Base-by-base conservation (phyloP, 2,888 invertebrate genomes). In the Tenthredo distinguenda region DNA sequence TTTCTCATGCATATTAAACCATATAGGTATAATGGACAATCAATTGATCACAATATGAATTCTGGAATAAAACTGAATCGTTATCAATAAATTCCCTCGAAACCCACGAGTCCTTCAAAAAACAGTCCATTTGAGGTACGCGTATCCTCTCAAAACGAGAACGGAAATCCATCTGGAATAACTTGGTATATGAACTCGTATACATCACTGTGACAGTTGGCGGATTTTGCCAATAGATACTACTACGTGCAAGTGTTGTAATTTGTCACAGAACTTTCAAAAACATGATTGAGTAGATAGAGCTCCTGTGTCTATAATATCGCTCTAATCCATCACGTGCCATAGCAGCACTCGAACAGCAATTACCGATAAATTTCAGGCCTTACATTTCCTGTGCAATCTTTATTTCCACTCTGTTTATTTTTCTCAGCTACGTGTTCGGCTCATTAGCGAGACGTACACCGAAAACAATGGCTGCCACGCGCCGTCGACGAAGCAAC, bases 401-500 rank as follows among this genome's bases (percentile, higher is more conserved):
- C 62, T 62, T 58, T 21, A 62, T 62, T 81, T 81, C 58, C 62
- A 40, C 81, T 62, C n/a, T 62, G 62, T 81, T 37, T 58, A 62
- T 62, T 81, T 81, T n/a, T 40, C 62, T 81, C 37, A 62, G 47
- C 55, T 62, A 37, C 40, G 40, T 34, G 79, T 62, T 62, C 21
- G 81, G 58, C 58, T 81, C 58, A 81, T 81, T 81, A 81, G 58
- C 21, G 40, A 62, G 6, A 81, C 26, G 34, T 62, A 37, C 62
- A 40, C 12, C 12, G 40, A 81, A 26, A 58, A 81, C 58, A 81
- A 81, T 62, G 81, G 62, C 81, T 81, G 81, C 62, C 58, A 58
- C 81, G 37, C 26, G 62, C 81, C 40, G 37, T 62, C 62, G 81
- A 62, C 62, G 62, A 40, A 62, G 12, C 81, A 37, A 62, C 81